Percentiles rank a stretch among this genome's conserved stretches.
Evolutionary conservation across 2,888 invertebrate species (phyloP).

Genomic region (Dryomyza anilis): DNA sequence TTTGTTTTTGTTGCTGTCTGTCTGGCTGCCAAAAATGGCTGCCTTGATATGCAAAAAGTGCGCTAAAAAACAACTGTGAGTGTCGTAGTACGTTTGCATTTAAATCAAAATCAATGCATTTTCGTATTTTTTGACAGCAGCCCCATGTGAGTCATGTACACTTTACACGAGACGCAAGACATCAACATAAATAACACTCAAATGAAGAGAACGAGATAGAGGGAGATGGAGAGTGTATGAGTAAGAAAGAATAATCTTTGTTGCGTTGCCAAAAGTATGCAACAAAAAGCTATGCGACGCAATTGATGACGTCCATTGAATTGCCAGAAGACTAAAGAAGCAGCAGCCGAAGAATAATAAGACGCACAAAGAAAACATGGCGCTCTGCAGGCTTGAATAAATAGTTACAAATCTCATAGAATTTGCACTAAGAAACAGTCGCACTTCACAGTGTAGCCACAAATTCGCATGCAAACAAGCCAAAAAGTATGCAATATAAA

Average conservation of each 20-base stretch:
- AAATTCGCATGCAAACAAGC: constrained; percentile 13
- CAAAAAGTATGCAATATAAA: constrained; percentile 8
- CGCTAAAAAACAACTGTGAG: too few species aligned
- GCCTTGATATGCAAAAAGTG: neutral
- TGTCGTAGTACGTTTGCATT: neutral
- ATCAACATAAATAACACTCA: constrained; percentile 26
- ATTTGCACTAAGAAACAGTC: neutral
- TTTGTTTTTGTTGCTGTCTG: too few species aligned
- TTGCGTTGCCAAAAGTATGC: constrained; percentile 36
- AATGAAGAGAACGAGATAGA: constrained; percentile 2
- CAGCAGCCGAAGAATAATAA: neutral
- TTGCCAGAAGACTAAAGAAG: neutral
- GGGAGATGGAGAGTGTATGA: too few species aligned
- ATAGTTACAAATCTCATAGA: neutral
- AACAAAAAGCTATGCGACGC: neutral
- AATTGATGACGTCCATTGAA: neutral
- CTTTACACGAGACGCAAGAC: constrained; percentile 15
- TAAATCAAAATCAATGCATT: constrained; percentile 20
- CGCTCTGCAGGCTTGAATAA: too few species aligned
- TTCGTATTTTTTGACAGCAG: constrained; percentile 5
- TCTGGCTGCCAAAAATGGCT: neutral
- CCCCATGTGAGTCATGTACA: constrained; percentile 16
- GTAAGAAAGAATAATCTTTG: constrained; percentile 29
- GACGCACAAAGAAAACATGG: neutral
- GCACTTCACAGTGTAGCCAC: neutral